phyloP scores from a whole-genome alignment of 2,113 vertebrate genomes.

The Ctenodactylus gundi region DNA sequence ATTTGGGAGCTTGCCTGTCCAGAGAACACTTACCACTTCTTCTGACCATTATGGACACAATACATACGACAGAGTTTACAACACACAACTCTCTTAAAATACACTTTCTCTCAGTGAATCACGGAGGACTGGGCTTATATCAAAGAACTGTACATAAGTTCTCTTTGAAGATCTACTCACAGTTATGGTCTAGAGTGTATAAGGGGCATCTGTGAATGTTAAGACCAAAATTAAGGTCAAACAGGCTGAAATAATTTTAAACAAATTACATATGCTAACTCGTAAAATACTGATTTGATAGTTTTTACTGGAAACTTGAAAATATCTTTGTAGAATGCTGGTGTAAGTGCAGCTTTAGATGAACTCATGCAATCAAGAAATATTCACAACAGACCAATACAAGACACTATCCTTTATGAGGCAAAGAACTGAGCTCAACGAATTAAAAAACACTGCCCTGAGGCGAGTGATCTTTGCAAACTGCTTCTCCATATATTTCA shows the following conservation, averaged over 20 bases:
- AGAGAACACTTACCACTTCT: neutral
- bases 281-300: neutral
- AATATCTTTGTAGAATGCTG: neutral
- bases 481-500: neutral
- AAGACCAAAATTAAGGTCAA: slow-evolving; percentile 16
- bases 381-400: neutral
- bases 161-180: neutral
- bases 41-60: neutral
- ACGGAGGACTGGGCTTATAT: neutral
- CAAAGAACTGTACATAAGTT: slow-evolving; percentile 9
- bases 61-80: neutral
- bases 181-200: neutral
- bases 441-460: neutral
- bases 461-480: neutral
- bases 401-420: neutral
- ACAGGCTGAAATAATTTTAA: slow-evolving; percentile 29
- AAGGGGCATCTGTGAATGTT: neutral
- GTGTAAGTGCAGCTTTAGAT: neutral
- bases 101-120: neutral
- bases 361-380: neutral
- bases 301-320: slow-evolving; percentile 13
- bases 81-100: neutral
- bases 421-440: slow-evolving; percentile 23
- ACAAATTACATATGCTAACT: neutral
- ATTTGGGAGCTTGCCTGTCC: neutral